Evolutionary conservation across 2,888 invertebrate genomes (phyloP).

Genomic region (Periphyllus acericola): DNA sequence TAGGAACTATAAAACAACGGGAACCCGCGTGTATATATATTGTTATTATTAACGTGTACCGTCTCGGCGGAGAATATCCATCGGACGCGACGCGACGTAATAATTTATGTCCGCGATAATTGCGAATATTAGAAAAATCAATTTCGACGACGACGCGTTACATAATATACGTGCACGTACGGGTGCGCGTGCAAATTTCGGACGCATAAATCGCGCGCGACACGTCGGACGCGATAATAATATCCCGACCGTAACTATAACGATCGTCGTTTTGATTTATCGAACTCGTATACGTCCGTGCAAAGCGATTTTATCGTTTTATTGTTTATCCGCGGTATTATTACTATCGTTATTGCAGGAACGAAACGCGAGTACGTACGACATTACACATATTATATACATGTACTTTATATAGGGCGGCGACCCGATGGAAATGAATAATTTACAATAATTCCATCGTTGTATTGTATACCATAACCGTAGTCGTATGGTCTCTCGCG

Average conservation of each 20-base stretch:
- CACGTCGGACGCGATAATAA: not conserved
- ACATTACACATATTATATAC: too few relatives aligned
- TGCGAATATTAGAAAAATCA: conserved; percentile 22
- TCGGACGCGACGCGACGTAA: not conserved
- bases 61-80: not conserved
- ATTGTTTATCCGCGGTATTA: conserved; percentile 4
- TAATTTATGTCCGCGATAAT: conserved; percentile 33
- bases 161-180: not conserved
- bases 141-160: not conserved
- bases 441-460: not conserved
- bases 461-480: too few relatives aligned
- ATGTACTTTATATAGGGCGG: too few relatives aligned
- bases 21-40: too few relatives aligned
- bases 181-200: not conserved
- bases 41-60: too few relatives aligned
- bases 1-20: conserved; percentile 16
- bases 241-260: not conserved
- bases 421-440: not conserved
- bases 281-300: not conserved
- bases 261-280: conserved; percentile 14
- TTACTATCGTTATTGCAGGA: not conserved
- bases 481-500: too few relatives aligned
- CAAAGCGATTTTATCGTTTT: not conserved
- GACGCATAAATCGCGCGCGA: not conserved
- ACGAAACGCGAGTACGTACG: not conserved